Base-by-base conservation (phyloP, 1,140 invertebrate genomes). In the Zaprionus gabonicus region DNA sequence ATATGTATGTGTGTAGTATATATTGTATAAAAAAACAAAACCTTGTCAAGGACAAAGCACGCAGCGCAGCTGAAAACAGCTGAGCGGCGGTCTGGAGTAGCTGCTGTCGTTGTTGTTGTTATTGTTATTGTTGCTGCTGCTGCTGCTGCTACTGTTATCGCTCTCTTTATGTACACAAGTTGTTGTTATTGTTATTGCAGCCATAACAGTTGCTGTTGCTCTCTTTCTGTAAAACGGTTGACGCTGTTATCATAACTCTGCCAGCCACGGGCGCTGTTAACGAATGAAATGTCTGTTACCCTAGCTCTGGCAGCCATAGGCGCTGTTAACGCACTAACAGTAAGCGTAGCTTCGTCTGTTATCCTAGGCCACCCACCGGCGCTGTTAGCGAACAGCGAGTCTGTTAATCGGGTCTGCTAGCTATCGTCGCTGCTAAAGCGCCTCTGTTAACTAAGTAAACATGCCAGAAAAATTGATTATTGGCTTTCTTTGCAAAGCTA, bases 11-110 rank as follows among this genome's bases (percentile, higher is more conserved):
- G 7, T 44, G 41, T 44, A 3, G 12, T 58, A 20, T 3, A 36
- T 12, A 62, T 44, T 44, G 38, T 64, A 53, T 57, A 70, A 85
- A 91, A 86, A 91, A 91, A 86, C 76, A 91, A 91, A 91, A 91
- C 86, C 86, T 91, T 91, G 86, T 91, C 86, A 90, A 90, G 86
- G 86, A 90, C 86, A 90, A 91, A 90, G 81, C 76, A 80, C 81
- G 76, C 83, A 83, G 80, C 82, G 78, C 65, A 71, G 59, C 60
- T 78, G 60, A 78, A 90, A 90, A 85, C 85, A 90, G 85, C 85
- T 90, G 85, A 80, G 85, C 85, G 60, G 73, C 64, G 41, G 56
- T 64, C 71, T 78, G 76, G 77, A 73, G 59, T 78, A 81, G 68
- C 34, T 60, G 28, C 55, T 59, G 60, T 38, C 60, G 44, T 13